A percentile compares a stretch with the other conserved stretches of the same genome.
phyloP scores from a whole-genome alignment of 1,140 invertebrate genomes.

The Platorchestia sp. region DNA sequence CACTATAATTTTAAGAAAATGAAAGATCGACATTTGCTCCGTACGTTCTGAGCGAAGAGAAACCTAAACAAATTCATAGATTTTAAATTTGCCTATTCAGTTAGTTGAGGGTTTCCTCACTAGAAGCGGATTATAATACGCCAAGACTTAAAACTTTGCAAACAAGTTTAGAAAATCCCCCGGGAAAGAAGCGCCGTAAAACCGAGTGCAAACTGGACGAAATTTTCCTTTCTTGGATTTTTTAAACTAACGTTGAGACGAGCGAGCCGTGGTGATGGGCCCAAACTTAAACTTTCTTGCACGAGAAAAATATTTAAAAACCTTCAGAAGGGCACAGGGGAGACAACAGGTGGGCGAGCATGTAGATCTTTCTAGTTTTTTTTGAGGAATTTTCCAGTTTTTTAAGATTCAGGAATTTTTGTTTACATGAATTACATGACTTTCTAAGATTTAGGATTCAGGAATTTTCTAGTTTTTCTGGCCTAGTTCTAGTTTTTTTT shows the following conservation, averaged over 20 bases:
- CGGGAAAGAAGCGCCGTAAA: neutral
- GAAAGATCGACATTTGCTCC: neutral
- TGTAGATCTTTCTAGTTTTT: neutral
- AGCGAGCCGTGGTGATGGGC: neutral
- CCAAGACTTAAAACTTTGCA: neutral
- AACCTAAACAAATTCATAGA: neutral
- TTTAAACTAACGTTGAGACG: neutral
- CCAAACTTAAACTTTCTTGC: neutral
- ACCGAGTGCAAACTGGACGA: neutral
- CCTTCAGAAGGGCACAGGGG: neutral
- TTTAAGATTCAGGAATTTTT: no score
- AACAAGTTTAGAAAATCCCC: neutral
- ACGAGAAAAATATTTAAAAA: neutral
- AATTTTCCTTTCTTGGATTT: neutral
- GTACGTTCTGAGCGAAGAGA: neutral
- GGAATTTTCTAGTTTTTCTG: no score
- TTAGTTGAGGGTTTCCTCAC: neutral
- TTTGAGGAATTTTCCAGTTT: no score
- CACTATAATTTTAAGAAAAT: neutral
- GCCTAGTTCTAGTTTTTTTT: no score
- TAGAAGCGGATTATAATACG: neutral
- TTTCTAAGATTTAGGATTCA: no score
- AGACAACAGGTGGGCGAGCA: neutral
- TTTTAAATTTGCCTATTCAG: neutral
- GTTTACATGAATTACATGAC: no score